Evolutionary conservation across 2,888 invertebrate species (phyloP).

Genomic region (Lissonota sp.): DNA sequence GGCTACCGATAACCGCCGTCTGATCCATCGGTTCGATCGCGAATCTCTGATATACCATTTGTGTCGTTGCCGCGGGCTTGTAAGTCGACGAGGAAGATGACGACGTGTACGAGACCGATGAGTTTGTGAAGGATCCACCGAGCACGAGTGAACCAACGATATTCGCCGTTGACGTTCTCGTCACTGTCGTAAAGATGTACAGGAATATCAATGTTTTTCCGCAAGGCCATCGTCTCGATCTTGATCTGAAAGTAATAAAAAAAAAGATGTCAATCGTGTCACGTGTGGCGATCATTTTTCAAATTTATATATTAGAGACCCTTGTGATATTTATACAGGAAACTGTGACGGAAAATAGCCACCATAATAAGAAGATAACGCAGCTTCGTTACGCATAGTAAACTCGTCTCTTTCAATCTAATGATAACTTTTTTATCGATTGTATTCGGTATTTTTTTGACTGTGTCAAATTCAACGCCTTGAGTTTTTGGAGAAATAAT

Average conservation of each 20-base stretch:
- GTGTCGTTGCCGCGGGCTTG: constrained; percentile 79
- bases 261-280: background rate
- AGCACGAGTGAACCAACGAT: constrained; percentile 38
- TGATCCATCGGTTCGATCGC: constrained; percentile 96
- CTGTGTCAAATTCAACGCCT: too few relatives aligned
- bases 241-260: constrained; percentile 45
- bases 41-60: constrained; percentile 89
- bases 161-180: constrained; percentile 50
- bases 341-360: too few relatives aligned
- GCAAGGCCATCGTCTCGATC: constrained; percentile 23
- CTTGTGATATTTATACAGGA: too few relatives aligned
- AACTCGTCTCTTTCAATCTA: too few relatives aligned
- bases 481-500: too few relatives aligned
- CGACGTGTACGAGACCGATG: constrained; percentile 45
- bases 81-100: constrained; percentile 72
- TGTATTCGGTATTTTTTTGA: too few relatives aligned
- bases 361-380: too few relatives aligned
- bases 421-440: too few relatives aligned
- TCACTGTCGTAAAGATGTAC: constrained; percentile 35
- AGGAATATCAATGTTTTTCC: constrained; percentile 43
- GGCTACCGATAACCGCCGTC: constrained; percentile 94
- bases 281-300: background rate
- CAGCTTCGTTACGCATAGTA: too few relatives aligned
- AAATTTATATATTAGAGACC: too few relatives aligned
- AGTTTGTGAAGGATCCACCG: constrained; percentile 47